Evolutionary conservation across 2,888 invertebrate species (phyloP).

Genomic region (Micropterix aruncella): DNA sequence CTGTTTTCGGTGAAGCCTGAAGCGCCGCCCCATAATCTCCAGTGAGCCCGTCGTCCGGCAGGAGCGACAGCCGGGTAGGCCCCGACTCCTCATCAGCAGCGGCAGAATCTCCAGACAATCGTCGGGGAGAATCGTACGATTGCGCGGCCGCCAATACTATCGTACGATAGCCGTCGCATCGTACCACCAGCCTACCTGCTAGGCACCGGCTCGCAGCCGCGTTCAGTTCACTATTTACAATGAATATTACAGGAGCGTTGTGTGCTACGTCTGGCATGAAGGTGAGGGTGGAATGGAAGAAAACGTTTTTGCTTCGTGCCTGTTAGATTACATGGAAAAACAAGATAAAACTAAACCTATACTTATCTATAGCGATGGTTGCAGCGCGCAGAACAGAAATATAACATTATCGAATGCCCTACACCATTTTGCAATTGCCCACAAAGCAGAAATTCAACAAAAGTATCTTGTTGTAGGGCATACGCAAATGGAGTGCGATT

Average conservation of each 20-base stretch:
- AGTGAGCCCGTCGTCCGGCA: too few species aligned
- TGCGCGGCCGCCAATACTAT: too few species aligned
- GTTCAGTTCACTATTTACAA: conserved; percentile 5
- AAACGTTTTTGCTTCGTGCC: conserved; percentile 9
- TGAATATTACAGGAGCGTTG: conserved; percentile 5
- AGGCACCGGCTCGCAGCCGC: too few species aligned
- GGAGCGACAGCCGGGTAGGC: too few species aligned
- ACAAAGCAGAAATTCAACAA: conserved; percentile 5
- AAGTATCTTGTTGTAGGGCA: conserved; percentile 9
- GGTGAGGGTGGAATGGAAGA: conserved; percentile 10
- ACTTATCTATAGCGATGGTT: conserved; percentile 10
- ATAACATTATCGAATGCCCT: conserved; percentile 8
- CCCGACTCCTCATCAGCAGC: too few species aligned
- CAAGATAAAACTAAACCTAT: conserved; percentile 7
- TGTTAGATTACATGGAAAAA: conserved; percentile 11
- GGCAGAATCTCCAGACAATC: too few species aligned
- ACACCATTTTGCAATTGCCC: conserved; percentile 5
- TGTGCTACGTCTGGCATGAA: conserved; percentile 13
- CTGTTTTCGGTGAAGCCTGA: too few species aligned
- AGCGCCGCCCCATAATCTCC: too few species aligned
- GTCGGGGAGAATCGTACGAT: too few species aligned
- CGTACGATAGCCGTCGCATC: too few species aligned
- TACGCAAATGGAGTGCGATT: conserved; percentile 10
- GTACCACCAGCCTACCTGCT: too few species aligned
- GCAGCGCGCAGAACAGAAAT: conserved; percentile 6